Base-by-base conservation (phyloP, 2,113 vertebrate species). In the Murina feae region DNA sequence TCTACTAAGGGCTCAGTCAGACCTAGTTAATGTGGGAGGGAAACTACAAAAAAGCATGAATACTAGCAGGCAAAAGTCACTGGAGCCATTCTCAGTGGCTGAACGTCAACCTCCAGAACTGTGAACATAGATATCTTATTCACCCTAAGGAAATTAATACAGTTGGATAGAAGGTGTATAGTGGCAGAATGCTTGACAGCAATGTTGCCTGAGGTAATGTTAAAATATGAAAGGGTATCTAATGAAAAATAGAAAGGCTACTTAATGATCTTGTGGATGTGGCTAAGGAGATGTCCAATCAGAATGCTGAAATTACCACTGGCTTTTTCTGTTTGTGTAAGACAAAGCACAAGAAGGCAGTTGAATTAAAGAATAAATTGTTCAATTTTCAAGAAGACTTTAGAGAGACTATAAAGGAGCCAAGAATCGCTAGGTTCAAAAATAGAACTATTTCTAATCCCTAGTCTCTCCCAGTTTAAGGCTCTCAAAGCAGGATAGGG, bases 381-480 rank as follows among this genome's bases (percentile, higher is more conserved):
- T 86, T 86, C 32, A 4, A 9, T 87, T 82, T 92, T 82, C 68
- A 82, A 82, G n/a, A 13, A 68, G 35, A 68, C 81, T 32, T 75
- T 75, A 94, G 28, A 86, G 35, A 8, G 21, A 55, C 32, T 66
- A 8, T 74, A 89, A 75, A 69, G 37, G 44, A 92, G 21, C 28
- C 32, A 78, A 80, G 30, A 75, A 17, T 84, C 78, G 4, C 32
- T 80, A 63, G 51, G 3, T 66, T 83, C 44, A 90, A 72, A 92
- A 95, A 89, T 53, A 72, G 92, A 90, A 44, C 17, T 94, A 5
- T 91, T 85, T 86, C 74, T 79, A 82, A 92, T 55, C 51, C 60
- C 39, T 17, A 55, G 10, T 86, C 32, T 91, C 55, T 89, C 49
- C 79, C 60, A 80, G 55, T 69, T 85, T 85, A 79, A 90, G 47